phyloP scores from a whole-genome alignment of 1,140 invertebrate species.

The Drosophila dunni region DNA sequence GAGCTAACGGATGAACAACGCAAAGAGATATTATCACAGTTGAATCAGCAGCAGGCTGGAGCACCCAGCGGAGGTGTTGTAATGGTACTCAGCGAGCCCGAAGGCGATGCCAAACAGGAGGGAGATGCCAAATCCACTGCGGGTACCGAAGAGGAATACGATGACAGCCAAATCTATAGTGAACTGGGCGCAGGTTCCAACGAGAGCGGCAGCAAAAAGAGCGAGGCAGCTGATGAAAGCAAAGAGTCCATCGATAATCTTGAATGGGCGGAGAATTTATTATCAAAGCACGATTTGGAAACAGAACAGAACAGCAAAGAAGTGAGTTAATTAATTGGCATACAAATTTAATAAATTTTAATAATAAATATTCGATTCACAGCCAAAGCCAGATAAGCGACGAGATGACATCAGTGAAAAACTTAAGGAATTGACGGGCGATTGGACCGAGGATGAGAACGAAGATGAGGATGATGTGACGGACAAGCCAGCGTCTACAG shows the following conservation, averaged over 20 bases:
- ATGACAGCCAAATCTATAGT: conserved; percentile 77
- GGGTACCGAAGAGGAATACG: conserved; percentile 71
- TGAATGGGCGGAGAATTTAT: conserved; percentile 80
- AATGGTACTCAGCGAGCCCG: conserved; percentile 80
- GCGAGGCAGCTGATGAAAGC: conserved; percentile 61
- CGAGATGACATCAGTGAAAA: conserved; percentile 80
- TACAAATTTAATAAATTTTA: not conserved
- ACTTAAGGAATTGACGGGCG: conserved; percentile 79
- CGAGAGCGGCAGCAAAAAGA: conserved; percentile 62
- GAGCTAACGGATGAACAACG: conserved; percentile 80
- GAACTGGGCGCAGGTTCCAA: conserved; percentile 62
- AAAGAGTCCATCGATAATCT: conserved; percentile 78
- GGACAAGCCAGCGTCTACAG: conserved; percentile 47
- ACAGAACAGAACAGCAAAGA: conserved; percentile 71
- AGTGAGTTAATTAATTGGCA: conserved; percentile 35
- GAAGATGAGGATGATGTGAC: conserved; percentile 64
- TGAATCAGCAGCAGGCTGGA: conserved; percentile 78
- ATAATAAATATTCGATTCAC: not conserved
- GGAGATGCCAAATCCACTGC: conserved; percentile 57
- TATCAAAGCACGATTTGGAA: conserved; percentile 71
- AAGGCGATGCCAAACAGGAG: conserved; percentile 56
- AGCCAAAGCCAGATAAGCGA: conserved; percentile 68
- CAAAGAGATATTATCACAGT: conserved; percentile 80
- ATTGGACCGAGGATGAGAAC: conserved; percentile 83
- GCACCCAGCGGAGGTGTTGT: conserved; percentile 77